Base-by-base conservation (phyloP, 2,888 invertebrate genomes). In the Drosophila eohydei region DNA sequence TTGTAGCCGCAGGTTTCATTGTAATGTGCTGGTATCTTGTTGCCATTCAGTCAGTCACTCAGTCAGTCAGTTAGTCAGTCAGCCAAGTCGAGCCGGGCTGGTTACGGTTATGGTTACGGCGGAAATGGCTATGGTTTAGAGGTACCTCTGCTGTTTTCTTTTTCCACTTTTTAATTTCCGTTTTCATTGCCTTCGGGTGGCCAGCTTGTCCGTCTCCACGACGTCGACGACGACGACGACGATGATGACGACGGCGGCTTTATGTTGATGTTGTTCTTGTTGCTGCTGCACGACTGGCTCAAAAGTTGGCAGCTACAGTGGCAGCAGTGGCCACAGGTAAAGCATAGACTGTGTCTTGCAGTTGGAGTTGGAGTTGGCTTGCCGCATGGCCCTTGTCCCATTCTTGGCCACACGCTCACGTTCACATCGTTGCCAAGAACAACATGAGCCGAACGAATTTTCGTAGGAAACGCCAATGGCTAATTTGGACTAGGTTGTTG, bases 151-250 rank as follows among this genome's bases (percentile, higher is more conserved):
- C 77, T 86, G 88, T 88, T 89, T 86, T 86, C 88, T 88, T 89
- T 88, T 78, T 89, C 74, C 81, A 83, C 88, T 77, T 89, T 89
- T 88, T 87, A 87, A 87, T 87, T 89, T 87, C 90, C 86, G 88
- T 71, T 89, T 82, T 82, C 65, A 71, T 72, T 57, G 79, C 85
- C 83, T 59, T 68, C 71, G 66, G 82, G 71, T 68, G 74, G 71
- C 65, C 69, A 76, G 63, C 60, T 69, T 43, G 65, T 70, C 36
- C 46, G 55, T 40, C 54, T 74, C 55, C 72, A 52, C 32, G 50
- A 21, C 16, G 50, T 8, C 46, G 28, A 32, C 50, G 36, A 56
- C 3, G 44, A 50, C 32, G 57, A 21, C 9, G 43, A 41, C 0
- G 16, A 9, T 8, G 41, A 16, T 7, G 46, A 9, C 30, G 50